These are phyloP conservation scores for Deilephila elpenor DNA, from an alignment of 2,888 invertebrate species.

Conservation along the genomic window DNA sequence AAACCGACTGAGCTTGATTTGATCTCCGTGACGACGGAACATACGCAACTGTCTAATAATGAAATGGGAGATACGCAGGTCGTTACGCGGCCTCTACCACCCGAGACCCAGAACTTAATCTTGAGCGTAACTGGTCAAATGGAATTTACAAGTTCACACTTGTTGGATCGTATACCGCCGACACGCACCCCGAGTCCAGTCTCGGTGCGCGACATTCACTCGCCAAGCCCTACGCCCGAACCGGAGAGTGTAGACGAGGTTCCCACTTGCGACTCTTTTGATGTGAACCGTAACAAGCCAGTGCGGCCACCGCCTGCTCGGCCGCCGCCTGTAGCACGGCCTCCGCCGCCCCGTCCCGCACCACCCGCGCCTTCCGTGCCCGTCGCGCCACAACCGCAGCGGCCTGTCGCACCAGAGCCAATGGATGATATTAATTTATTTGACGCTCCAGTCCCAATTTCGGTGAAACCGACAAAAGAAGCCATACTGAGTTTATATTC, in stretches of 20 bases:
- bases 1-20: conserved; percentile 76
- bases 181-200: conserved; percentile 95
- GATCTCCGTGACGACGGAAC: conserved; percentile 61
- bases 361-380: conserved; percentile 76
- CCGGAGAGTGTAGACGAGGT: conserved; percentile 68
- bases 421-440: conserved; percentile 83
- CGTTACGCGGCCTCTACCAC: conserved; percentile 86
- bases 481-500: conserved; percentile 86
- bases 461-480: conserved; percentile 82
- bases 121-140: conserved; percentile 94
- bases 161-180: conserved; percentile 92
- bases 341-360: conserved; percentile 79
- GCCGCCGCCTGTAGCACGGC: conserved; percentile 75
- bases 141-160: conserved; percentile 93
- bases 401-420: conserved; percentile 49
- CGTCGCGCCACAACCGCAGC: conserved; percentile 64
- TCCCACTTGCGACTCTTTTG: conserved; percentile 55
- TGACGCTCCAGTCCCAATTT: conserved; percentile 82
- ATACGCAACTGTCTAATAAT: conserved; percentile 50
- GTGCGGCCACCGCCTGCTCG: conserved; percentile 63
- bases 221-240: conserved; percentile 93
- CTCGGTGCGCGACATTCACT: conserved; percentile 91
- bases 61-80: conserved; percentile 58
- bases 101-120: conserved; percentile 93
- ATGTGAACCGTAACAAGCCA: conserved; percentile 75